These are phyloP conservation scores for Toxotes jaculatrix DNA, from an alignment of 2,113 vertebrate genomes.

Conservation along the genomic window DNA sequence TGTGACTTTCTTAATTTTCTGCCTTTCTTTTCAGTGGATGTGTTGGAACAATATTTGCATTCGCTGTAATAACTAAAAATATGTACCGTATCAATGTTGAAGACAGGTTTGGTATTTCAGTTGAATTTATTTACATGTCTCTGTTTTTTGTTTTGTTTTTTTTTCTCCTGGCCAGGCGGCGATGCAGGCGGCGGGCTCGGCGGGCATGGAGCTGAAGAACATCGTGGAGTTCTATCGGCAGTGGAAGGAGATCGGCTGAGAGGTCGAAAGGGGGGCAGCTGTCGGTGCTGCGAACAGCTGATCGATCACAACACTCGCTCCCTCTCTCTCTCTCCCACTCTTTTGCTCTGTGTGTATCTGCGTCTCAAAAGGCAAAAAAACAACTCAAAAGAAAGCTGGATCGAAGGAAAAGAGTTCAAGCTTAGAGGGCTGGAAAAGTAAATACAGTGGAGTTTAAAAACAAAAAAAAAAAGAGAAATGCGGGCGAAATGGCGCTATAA, in stretches of 20 bases:
- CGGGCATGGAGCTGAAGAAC: conserved; percentile 94
- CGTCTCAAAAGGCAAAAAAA: conserved; percentile 77
- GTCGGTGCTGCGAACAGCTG: conserved; percentile 76
- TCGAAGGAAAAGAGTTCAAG: conserved; percentile 61
- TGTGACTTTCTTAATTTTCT: too few species aligned
- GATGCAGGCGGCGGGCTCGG: conserved; percentile 87
- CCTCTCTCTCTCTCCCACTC: conserved; percentile 81
- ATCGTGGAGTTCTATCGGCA: conserved; percentile 96
- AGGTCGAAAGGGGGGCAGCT: conserved; percentile 60
- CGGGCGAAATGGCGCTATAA: conserved; percentile 50
- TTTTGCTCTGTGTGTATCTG: conserved; percentile 80
- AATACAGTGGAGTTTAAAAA: conserved; percentile 61
- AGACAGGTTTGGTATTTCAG: background rate
- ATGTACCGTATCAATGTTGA: background rate
- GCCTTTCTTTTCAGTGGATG: too few species aligned
- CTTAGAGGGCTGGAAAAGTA: conserved; percentile 55
- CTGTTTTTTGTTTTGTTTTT: too few species aligned
- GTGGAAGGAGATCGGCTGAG: conserved; percentile 99
- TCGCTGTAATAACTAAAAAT: background rate
- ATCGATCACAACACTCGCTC: conserved; percentile 86
- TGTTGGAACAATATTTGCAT: background rate
- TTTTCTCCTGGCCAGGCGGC: conserved; percentile 83
- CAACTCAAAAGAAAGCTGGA: conserved; percentile 66
- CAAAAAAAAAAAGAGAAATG: conserved; percentile 46
- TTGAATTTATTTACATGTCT: background rate